Evolutionary conservation across 2,888 invertebrate species (phyloP).

Genomic region (Diarsia dahlii): DNA sequence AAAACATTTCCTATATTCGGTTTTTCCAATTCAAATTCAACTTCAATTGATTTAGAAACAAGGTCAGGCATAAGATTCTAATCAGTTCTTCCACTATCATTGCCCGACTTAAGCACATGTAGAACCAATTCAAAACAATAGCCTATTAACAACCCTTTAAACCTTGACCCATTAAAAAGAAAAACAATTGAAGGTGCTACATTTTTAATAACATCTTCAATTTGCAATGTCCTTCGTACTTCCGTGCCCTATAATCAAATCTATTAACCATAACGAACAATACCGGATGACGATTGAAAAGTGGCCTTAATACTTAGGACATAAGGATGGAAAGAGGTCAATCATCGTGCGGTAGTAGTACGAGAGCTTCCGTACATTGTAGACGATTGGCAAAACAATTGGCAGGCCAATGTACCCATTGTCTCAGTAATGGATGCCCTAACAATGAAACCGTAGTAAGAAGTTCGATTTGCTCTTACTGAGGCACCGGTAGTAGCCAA

Average conservation of each 20-base stretch:
- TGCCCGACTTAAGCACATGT: conserved; percentile 19
- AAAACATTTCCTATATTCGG: neutral
- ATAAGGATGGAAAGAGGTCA: neutral
- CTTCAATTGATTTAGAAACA: neutral
- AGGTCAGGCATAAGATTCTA: neutral
- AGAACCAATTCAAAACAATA: conserved; percentile 54
- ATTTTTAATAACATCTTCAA: conserved; percentile 42
- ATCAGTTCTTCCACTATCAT: conserved; percentile 6
- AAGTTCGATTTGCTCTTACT: conserved; percentile 33
- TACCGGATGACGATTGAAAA: neutral
- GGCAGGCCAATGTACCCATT: conserved; percentile 55
- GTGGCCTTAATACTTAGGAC: rapidly evolving
- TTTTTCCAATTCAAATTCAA: neutral
- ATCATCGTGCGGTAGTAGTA: neutral
- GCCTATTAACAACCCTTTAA: conserved; percentile 39
- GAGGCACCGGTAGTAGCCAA: neutral
- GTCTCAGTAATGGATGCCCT: conserved; percentile 48
- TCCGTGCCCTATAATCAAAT: conserved; percentile 61
- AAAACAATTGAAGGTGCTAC: conserved; percentile 65
- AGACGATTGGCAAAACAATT: conserved; percentile 42
- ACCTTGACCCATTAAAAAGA: conserved; percentile 45
- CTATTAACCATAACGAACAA: neutral
- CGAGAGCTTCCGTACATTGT: conserved; percentile 67
- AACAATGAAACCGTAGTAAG: conserved; percentile 58
- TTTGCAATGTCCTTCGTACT: conserved; percentile 49